phyloP scores from a whole-genome alignment of 1,140 invertebrate genomes.

The Spodoptera litura region DNA sequence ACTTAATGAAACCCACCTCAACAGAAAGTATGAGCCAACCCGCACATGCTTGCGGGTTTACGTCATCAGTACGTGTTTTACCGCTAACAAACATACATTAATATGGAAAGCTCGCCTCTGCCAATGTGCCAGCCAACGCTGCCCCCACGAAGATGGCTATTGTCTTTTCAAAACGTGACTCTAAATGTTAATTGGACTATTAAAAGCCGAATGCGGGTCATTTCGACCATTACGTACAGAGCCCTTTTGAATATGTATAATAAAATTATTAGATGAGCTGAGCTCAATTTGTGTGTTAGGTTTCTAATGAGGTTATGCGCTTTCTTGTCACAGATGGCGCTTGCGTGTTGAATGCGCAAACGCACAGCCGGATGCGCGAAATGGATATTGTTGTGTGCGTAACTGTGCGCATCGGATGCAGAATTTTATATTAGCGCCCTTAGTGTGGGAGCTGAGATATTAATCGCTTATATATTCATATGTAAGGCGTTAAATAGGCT shows the following conservation, averaged over 20 bases:
- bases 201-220: slow-evolving; percentile 86
- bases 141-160: slow-evolving; percentile 84
- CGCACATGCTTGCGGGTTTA: slow-evolving; percentile 73
- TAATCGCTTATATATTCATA: slow-evolving; percentile 56
- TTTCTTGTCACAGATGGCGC: slow-evolving; percentile 83
- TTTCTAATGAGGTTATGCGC: slow-evolving; percentile 85
- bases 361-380: slow-evolving; percentile 82
- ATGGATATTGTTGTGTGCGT: slow-evolving; percentile 77
- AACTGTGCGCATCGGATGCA: slow-evolving; percentile 72
- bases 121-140: slow-evolving; percentile 81
- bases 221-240: slow-evolving; percentile 81
- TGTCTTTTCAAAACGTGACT: slow-evolving; percentile 85
- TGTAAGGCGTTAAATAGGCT: slow-evolving; percentile 48
- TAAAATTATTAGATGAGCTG: slow-evolving; percentile 85
- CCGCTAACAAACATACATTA: slow-evolving; percentile 86
- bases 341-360: slow-evolving; percentile 78
- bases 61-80: slow-evolving; percentile 82
- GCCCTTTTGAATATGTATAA: slow-evolving; percentile 86
- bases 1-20: slow-evolving; percentile 55
- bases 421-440: slow-evolving; percentile 74
- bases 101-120: slow-evolving; percentile 81
- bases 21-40: slow-evolving; percentile 61
- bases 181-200: slow-evolving; percentile 85
- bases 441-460: slow-evolving; percentile 62
- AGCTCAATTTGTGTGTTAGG: slow-evolving; percentile 83